A percentile compares a stretch with the other conserved stretches of the same genome.
These are phyloP conservation scores for Sphecodes monilicornis DNA, from an alignment of 2,888 invertebrate species.

Conservation along the genomic window DNA sequence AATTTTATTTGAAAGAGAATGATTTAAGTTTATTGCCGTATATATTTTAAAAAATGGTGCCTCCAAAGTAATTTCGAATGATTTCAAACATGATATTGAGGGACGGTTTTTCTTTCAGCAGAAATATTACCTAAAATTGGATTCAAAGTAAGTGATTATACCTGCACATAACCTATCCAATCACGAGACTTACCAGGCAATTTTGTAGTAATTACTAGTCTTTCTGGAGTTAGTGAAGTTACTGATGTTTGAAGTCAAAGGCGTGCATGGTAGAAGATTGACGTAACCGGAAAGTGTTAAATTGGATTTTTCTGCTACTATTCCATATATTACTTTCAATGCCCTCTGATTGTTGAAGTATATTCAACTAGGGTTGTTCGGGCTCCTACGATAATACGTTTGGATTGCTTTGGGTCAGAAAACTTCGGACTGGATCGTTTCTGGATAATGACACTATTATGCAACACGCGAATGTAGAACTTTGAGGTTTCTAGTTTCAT, in stretches of 20 bases:
- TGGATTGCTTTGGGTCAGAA: not conserved
- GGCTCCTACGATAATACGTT: not conserved
- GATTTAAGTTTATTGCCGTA: too few relatives aligned
- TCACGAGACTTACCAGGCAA: not conserved
- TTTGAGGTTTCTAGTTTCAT: not conserved
- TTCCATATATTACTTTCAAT: not conserved
- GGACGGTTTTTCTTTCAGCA: not conserved
- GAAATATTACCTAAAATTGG: not conserved
- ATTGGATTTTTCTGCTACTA: conserved; percentile 12
- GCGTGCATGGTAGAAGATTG: not conserved
- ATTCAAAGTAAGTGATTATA: not conserved
- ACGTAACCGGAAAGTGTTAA: not conserved
- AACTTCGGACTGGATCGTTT: not conserved
- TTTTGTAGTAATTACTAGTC: not conserved
- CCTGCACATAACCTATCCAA: not conserved
- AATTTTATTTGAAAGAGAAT: too few relatives aligned
- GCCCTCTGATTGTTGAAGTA: not conserved
- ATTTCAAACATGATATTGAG: not conserved
- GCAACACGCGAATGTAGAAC: not conserved
- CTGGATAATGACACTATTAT: not conserved
- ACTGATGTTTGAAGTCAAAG: not conserved
- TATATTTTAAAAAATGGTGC: too few relatives aligned
- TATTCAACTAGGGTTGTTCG: not conserved
- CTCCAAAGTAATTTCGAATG: not conserved
- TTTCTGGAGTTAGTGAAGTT: not conserved